Evolutionary conservation across 2,113 vertebrate species (phyloP).

Genomic region (Xenotilapia longispinis): DNA sequence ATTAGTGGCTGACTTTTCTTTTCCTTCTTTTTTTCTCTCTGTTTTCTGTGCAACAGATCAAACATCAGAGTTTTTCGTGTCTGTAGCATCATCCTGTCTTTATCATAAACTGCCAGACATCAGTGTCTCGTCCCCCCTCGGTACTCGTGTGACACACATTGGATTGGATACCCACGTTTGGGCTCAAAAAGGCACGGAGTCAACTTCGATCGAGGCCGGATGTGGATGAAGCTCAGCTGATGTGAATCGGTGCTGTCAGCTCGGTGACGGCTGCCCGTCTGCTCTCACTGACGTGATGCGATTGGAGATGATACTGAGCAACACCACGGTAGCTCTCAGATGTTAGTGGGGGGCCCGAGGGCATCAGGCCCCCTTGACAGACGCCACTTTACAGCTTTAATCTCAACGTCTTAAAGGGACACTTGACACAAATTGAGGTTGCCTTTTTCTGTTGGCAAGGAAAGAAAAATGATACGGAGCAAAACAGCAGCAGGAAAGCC

Average conservation of each 20-base stretch:
- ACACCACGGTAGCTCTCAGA: conserved; percentile 69
- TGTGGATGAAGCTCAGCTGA: conserved; percentile 85
- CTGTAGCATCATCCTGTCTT: conserved; percentile 22
- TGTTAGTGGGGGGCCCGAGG: conserved; percentile 77
- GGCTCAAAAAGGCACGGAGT: conserved; percentile 78
- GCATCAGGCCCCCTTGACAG: conserved; percentile 83
- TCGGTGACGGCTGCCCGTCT: conserved; percentile 85
- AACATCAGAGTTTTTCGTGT: neutral
- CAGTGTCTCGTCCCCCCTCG: conserved; percentile 2
- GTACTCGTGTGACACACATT: conserved; percentile 48
- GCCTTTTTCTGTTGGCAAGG: conserved; percentile 77
- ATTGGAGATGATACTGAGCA: conserved; percentile 99
- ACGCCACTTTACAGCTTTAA: conserved; percentile 97
- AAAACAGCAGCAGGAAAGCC: conserved; percentile 1
- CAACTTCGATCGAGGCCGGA: conserved; percentile 83
- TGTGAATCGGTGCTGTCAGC: conserved; percentile 92
- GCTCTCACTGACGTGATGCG: conserved; percentile 83
- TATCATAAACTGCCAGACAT: conserved; percentile 44
- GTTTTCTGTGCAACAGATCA: conserved; percentile 11
- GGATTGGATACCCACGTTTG: conserved; percentile 76
- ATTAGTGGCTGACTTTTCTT: neutral
- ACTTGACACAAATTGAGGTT: conserved; percentile 99
- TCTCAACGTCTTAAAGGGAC: conserved; percentile 93
- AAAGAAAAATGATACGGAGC: conserved; percentile 11
- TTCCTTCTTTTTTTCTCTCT: neutral